phyloP scores from a whole-genome alignment of 2,888 invertebrate genomes.

The Caenorhabditis imperialis region DNA sequence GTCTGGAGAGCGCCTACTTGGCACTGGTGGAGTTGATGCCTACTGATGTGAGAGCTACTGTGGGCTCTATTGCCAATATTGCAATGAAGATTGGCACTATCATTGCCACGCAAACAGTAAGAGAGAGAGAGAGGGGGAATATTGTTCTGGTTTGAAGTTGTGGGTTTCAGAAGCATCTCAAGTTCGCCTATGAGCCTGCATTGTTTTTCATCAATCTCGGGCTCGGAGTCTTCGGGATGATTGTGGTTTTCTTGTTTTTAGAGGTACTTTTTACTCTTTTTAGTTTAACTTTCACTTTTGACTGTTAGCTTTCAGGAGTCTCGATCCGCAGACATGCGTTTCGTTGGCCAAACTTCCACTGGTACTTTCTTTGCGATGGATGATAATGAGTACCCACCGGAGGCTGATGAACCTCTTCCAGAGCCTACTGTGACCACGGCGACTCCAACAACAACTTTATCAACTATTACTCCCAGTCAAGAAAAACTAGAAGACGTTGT shows the following conservation, averaged over 20 bases:
- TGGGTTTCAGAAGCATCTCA: slow-evolving; percentile 33
- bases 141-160: background rate
- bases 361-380: background rate
- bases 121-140: background rate
- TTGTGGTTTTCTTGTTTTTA: slow-evolving; percentile 30
- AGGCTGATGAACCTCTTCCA: no score
- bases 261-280: no score
- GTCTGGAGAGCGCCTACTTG: slow-evolving; percentile 43
- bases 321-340: slow-evolving; percentile 33
- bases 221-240: slow-evolving; percentile 26
- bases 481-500: no score
- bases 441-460: no score
- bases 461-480: no score
- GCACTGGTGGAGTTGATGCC: slow-evolving; percentile 52
- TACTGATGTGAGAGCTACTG: slow-evolving; percentile 47
- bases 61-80: slow-evolving; percentile 38
- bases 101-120: slow-evolving; percentile 37
- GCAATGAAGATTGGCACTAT: slow-evolving; percentile 40
- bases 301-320: slow-evolving; percentile 47
- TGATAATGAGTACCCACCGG: no score
- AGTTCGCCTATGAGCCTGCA: slow-evolving; percentile 40
- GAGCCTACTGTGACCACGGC: no score
- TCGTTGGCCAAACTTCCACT: slow-evolving; percentile 36
- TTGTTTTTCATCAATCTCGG: slow-evolving; percentile 45
- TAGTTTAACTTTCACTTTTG: no score